These are phyloP conservation scores for Formica selysi DNA, from an alignment of 1,140 invertebrate species.

Conservation along the genomic window DNA sequence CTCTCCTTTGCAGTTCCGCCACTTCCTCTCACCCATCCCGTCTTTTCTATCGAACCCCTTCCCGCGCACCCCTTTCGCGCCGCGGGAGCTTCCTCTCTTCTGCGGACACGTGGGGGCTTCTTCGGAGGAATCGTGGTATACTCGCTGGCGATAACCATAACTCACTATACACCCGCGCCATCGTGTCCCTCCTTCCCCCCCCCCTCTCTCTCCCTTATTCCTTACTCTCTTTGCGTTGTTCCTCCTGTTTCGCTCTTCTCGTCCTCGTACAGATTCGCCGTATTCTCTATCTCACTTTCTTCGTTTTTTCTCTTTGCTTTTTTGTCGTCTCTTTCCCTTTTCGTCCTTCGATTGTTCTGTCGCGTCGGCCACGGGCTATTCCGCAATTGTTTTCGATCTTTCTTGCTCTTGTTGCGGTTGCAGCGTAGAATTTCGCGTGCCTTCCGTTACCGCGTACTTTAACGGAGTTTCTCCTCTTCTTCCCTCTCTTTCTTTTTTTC, in stretches of 20 bases:
- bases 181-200: neutral
- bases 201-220: constrained; percentile 55
- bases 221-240: constrained; percentile 63
- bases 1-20: constrained; percentile 33
- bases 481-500: neutral
- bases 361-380: constrained; percentile 63
- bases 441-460: constrained; percentile 39
- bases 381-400: constrained; percentile 71
- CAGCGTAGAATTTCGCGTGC: constrained; percentile 47
- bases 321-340: neutral
- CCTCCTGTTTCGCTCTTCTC: constrained; percentile 36
- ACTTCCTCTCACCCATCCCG: constrained; percentile 37
- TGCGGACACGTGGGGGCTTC: constrained; percentile 58
- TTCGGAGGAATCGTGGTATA: constrained; percentile 55
- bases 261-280: neutral
- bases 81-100: constrained; percentile 25
- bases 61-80: constrained; percentile 2
- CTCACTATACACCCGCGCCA: constrained; percentile 70
- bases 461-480: neutral
- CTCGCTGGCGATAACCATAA: constrained; percentile 74
- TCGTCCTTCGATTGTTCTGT: constrained; percentile 47
- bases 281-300: constrained; percentile 52
- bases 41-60: constrained; percentile 51
- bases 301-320: constrained; percentile 39
- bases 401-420: constrained; percentile 71